Base-by-base conservation (phyloP, 1,140 invertebrate genomes). In the Drosophila simulans region DNA sequence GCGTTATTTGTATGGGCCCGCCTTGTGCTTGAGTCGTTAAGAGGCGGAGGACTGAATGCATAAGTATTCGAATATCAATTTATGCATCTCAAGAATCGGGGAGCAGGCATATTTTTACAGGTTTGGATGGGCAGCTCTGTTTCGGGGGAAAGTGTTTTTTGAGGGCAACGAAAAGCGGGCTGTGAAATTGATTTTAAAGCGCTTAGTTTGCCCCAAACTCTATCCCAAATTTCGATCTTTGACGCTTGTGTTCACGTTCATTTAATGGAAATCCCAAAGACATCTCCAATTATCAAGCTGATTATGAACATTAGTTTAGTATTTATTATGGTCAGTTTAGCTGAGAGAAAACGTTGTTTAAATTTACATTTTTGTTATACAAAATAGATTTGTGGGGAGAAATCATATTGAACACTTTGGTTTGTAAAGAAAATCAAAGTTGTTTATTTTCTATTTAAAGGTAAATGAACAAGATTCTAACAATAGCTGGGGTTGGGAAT, bases 41-140 rank as follows among this genome's bases (percentile, higher is more conserved):
- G 35, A 42, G 34, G 39, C 27, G 66, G 56, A 52, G 82, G 60
- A 31, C n/a, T n/a, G 79, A 72, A 58, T 65, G 59, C 63, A 83
- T 64, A 71, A 80, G 72, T 79, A 65, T 76, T 88, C 75, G 83
- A 80, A 89, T 83, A 89, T 89, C 79, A 88, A 88, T 88, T 88
- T 89, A 88, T 88, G 79, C 55, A 57, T 76, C 57, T 76, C 62
- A 22, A 77, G 63, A 77, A 69, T 60, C 58, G 69, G 58, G 62
- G 65, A 57, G 51, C 58, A 65, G 70, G 74, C 84, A 83, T 76
- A 77, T 68, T 88, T 82, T 78, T 63, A 82, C 63, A 74, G 60
- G 59, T 75, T 74, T 49, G 25, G 25, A 37, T 57, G 51, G 56
- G 57, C 53, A 65, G 57, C 54, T 57, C 37, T 31, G 7, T 64